Percentiles rank a stretch among this genome's conserved stretches.
Evolutionary conservation across 2,797 vertebrate species (phyloP).

Genomic region (Astyanax mexicanus): DNA sequence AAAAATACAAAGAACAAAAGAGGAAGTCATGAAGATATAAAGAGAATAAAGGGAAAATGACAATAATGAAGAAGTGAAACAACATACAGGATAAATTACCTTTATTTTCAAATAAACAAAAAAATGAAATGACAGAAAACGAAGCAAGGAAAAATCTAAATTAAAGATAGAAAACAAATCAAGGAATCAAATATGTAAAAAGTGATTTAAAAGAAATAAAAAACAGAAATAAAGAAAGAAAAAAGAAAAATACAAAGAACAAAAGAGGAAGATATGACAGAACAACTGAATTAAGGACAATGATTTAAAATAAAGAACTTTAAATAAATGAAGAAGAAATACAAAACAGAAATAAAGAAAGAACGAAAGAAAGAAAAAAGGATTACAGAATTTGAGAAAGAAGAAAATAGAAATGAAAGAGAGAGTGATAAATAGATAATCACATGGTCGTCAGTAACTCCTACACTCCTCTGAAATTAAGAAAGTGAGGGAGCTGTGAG

Average conservation of each 20-base stretch:
- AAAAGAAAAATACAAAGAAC: background rate
- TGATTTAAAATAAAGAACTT: no score
- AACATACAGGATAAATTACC: no score
- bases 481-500: background rate
- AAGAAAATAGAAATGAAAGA: no score
- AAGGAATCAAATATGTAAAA: no score
- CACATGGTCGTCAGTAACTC: background rate
- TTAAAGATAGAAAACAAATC: no score
- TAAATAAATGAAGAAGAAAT: no score
- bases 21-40: slow-evolving; percentile 18
- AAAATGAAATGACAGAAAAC: no score
- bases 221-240: background rate
- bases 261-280: slow-evolving; percentile 32
- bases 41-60: slow-evolving; percentile 7
- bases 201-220: no score
- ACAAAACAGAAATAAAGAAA: background rate
- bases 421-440: background rate
- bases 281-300: no score
- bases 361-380: slow-evolving; percentile 30
- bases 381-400: slow-evolving; percentile 47
- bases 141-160: no score
- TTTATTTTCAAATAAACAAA: no score
- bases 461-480: background rate
- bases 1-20: slow-evolving; percentile 58
- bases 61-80: no score